Conservation (phyloP, 2,113 vertebrate species). For the Percopsis transmontana region DNA sequence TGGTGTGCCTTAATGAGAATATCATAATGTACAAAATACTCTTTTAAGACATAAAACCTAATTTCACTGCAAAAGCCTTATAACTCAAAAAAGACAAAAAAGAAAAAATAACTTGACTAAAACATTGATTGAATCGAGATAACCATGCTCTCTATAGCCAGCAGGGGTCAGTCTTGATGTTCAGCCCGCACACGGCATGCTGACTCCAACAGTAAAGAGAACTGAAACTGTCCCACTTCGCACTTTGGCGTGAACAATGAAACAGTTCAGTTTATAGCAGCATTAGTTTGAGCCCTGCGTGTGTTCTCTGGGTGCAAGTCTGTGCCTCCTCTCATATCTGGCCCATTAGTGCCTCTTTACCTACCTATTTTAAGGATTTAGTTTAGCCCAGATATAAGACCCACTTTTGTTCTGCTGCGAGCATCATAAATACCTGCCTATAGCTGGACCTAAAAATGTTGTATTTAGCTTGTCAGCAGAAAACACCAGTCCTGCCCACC, state of each 20-base stretch:
- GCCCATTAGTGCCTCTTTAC: too few species aligned
- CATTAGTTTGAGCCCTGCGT: too few species aligned
- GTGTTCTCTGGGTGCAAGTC: too few species aligned
- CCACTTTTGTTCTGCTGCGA: too few species aligned
- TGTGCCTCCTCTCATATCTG: too few species aligned
- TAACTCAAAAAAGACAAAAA: too few species aligned
- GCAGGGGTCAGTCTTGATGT: slow-evolving; percentile 60
- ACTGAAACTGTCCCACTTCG: slow-evolving; percentile 3
- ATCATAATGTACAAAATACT: background rate
- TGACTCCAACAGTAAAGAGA: background rate
- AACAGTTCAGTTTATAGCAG: background rate
- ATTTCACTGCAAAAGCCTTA: background rate
- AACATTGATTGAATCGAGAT: background rate
- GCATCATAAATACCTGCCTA: background rate
- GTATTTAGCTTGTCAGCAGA: background rate
- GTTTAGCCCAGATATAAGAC: too few species aligned
- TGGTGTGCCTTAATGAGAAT: background rate
- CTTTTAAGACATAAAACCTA: background rate
- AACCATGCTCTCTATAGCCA: slow-evolving; percentile 13
- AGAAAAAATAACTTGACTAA: background rate
- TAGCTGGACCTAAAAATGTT: background rate
- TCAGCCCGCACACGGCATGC: background rate
- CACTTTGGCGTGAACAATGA: background rate
- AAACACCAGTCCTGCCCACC: background rate
- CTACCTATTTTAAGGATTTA: too few species aligned